Conservation (phyloP, 2,113 vertebrate species). For the Dipodomys spectabilis region DNA sequence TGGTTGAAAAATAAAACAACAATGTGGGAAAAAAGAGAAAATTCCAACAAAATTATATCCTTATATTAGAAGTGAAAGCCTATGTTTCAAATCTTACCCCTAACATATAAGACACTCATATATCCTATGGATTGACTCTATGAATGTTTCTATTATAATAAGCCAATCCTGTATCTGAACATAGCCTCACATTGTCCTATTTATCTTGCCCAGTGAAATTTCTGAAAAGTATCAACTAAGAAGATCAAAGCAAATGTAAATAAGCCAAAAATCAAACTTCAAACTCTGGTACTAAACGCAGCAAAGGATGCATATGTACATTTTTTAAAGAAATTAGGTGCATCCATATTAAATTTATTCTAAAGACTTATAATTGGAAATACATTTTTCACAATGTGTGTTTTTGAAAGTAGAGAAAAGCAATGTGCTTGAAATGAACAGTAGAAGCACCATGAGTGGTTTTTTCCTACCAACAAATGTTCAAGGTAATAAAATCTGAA, state of each 20-base stretch:
- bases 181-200: background rate
- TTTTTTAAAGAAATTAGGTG: background rate
- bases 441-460: background rate
- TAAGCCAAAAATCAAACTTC: background rate
- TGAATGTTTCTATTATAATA: no score
- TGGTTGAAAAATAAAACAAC: no score
- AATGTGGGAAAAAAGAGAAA: no score
- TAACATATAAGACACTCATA: background rate
- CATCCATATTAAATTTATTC: background rate
- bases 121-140: background rate
- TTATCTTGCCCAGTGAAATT: background rate
- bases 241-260: background rate
- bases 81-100: background rate
- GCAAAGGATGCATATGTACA: fast-evolving
- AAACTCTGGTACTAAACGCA: background rate
- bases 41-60: background rate
- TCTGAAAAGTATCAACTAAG: background rate
- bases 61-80: background rate
- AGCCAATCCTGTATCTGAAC: background rate
- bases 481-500: background rate
- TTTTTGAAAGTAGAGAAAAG: background rate
- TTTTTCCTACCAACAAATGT: background rate
- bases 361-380: background rate
- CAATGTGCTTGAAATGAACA: background rate
- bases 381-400: background rate